phyloP scores from a whole-genome alignment of 2,797 vertebrate genomes.

The Vultur gryphus region DNA sequence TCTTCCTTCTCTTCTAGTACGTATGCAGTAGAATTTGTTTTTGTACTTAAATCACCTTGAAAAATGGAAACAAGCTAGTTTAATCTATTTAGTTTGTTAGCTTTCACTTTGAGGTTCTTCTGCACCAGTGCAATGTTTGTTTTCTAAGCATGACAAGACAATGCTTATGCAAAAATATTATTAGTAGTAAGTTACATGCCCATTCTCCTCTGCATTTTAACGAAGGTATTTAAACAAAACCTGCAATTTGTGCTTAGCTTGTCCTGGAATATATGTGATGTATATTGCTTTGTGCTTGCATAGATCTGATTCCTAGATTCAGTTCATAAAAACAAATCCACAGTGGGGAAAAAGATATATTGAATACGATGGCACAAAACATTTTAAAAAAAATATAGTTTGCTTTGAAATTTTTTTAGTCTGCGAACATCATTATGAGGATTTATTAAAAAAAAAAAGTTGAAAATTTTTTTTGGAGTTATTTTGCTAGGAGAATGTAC shows the following conservation, averaged over 20 bases:
- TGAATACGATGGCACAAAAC: background rate
- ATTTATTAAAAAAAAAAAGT: background rate
- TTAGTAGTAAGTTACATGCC: background rate
- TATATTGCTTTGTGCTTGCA: background rate
- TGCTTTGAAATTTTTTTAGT: background rate
- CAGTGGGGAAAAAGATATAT: background rate
- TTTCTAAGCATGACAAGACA: background rate
- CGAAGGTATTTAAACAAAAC: background rate
- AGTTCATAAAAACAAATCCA: background rate
- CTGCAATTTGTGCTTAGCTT: background rate
- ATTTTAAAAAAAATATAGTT: background rate
- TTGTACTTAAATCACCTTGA: background rate
- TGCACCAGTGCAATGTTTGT: background rate
- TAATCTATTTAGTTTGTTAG: background rate
- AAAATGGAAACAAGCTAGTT: background rate
- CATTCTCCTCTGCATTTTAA: background rate
- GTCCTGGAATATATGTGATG: background rate
- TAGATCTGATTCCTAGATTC: background rate
- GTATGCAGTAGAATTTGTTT: background rate
- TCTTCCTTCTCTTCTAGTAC: background rate
- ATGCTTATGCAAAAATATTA: background rate
- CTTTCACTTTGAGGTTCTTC: background rate
- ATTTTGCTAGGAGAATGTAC: background rate
- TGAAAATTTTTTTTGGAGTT: background rate
- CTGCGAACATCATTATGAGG: background rate